A percentile compares a stretch with the other conserved stretches of the same genome.
phyloP scores from a whole-genome alignment of 2,888 invertebrate genomes.

The Malthinus flaveolus region DNA sequence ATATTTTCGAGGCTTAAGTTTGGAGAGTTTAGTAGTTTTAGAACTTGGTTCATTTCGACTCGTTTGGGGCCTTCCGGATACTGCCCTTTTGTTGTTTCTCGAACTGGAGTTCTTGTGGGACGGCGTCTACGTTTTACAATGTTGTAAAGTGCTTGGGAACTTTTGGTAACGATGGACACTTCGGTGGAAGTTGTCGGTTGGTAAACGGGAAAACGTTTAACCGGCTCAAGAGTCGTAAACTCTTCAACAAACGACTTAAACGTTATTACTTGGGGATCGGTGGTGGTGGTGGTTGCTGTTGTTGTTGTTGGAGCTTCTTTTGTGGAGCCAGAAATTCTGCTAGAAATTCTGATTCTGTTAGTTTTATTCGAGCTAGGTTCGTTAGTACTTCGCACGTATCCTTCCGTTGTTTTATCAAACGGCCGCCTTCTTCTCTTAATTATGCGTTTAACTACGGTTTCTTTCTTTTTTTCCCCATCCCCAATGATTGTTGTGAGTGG shows the following conservation, averaged over 20 bases:
- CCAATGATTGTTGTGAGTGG: conserved; percentile 65
- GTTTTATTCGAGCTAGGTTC: no score
- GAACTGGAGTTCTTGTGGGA: conserved; percentile 15
- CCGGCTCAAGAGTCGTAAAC: not conserved
- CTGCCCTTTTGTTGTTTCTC: conserved; percentile 35
- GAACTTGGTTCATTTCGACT: conserved; percentile 8
- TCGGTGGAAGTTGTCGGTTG: conserved; percentile 3
- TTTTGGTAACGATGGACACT: conserved; percentile 11
- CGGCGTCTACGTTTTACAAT: conserved; percentile 9
- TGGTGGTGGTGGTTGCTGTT: conserved; percentile 7
- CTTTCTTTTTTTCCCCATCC: conserved; percentile 34
- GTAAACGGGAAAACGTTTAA: not conserved
- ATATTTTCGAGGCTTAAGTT: conserved; percentile 16
- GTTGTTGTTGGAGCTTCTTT: not conserved
- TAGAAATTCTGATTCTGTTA: no score
- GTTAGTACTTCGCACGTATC: no score
- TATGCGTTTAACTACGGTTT: conserved; percentile 15
- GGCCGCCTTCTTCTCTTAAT: conserved; percentile 23
- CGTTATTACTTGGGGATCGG: not conserved
- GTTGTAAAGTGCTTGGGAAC: conserved; percentile 2
- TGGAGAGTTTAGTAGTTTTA: conserved; percentile 31
- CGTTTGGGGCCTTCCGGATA: conserved; percentile 39
- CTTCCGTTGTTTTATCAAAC: not conserved
- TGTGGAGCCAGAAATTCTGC: no score
- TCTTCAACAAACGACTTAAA: not conserved